Evolutionary conservation across 2,888 invertebrate genomes (phyloP), one percentile per base, ranked within the genome.

Genomic region (Ernsta delagoae): DNA sequence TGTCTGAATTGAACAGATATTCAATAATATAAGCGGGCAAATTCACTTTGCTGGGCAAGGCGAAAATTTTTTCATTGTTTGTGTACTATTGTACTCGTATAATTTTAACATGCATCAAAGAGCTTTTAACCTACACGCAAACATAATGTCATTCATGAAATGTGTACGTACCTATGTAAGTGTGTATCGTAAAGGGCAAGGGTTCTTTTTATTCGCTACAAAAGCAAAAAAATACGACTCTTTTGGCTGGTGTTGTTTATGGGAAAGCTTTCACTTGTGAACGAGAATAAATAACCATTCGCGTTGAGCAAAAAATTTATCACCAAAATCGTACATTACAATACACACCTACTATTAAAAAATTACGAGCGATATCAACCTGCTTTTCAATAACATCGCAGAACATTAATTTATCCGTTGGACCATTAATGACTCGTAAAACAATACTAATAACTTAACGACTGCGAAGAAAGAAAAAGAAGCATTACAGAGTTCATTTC

Each of bases 221-320:
- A 77, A 75, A 73, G 57, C 4, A 36, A 64, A 56, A 56, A 74
- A 70, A 72, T 75, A 77, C 72, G 76, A 72, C 70, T 74, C 71
- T 68, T 73, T 70, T 43, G 63, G 59, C 63, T 67, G 54, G 62
- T 68, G 59, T 65, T 76, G 72, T 75, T 77, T 71, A 73, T 72
- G 61, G 59, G 61, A 16, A 36, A 70, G 72, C 72, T 74, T 71
- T 72, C 64, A 65, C 65, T 73, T 63, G 64, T 64, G 57, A 64
- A 64, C 39, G 61, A 34, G n/a, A 56, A 70, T 67, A 71, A 70
- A 71, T 70, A 64, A 65, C 65, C 43, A 53, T 59, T 57, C 60
- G 53, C 61, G 16, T 16, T 16, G 16, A 16, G 16, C 41, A 48
- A 48, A 60, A 62, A 65, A 69, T 70, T 64, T 72, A 70, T 53